Conservation (phyloP, 2,888 invertebrate species). For the Drosophila borborema region DNA sequence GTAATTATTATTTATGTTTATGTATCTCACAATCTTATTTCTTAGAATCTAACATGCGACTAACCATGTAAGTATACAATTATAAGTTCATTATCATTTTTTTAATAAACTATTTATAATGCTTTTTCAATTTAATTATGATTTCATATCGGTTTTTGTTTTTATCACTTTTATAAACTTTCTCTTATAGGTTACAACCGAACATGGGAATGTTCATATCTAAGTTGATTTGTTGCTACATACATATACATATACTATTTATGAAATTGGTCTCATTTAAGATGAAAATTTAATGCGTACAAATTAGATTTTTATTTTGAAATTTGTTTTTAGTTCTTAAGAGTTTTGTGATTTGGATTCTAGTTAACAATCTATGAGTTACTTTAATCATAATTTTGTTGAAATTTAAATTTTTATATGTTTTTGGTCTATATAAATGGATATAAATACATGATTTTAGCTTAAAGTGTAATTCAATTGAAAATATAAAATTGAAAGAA, state of each 20-base stretch:
- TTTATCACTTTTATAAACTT: slow-evolving; percentile 30
- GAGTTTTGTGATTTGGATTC: slow-evolving; percentile 60
- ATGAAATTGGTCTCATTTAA: slow-evolving; percentile 68
- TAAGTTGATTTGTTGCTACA: slow-evolving; percentile 51
- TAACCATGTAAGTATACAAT: slow-evolving; percentile 77
- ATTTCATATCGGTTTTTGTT: slow-evolving; percentile 14
- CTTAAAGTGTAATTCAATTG: slow-evolving; percentile 31
- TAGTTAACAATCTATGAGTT: slow-evolving; percentile 50
- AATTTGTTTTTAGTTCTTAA: slow-evolving; percentile 45
- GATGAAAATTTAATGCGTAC: slow-evolving; percentile 55
- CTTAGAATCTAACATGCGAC: slow-evolving; percentile 75
- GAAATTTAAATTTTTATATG: slow-evolving; percentile 4
- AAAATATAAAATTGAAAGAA: slow-evolving; percentile 12
- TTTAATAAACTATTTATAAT: neutral
- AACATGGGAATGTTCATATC: slow-evolving; percentile 53
- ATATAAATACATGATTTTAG: slow-evolving; percentile 26
- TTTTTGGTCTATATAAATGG: slow-evolving; percentile 6
- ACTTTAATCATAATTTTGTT: slow-evolving; percentile 27
- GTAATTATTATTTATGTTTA: slow-evolving; percentile 56
- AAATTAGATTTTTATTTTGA: slow-evolving; percentile 57
- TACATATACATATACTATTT: slow-evolving; percentile 17
- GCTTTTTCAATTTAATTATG: slow-evolving; percentile 5
- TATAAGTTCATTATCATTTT: slow-evolving; percentile 46
- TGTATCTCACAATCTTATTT: slow-evolving; percentile 70
- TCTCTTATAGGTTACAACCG: slow-evolving; percentile 57